Evolutionary conservation across 2,797 vertebrate species (phyloP).

Genomic region (Salarias fasciatus): DNA sequence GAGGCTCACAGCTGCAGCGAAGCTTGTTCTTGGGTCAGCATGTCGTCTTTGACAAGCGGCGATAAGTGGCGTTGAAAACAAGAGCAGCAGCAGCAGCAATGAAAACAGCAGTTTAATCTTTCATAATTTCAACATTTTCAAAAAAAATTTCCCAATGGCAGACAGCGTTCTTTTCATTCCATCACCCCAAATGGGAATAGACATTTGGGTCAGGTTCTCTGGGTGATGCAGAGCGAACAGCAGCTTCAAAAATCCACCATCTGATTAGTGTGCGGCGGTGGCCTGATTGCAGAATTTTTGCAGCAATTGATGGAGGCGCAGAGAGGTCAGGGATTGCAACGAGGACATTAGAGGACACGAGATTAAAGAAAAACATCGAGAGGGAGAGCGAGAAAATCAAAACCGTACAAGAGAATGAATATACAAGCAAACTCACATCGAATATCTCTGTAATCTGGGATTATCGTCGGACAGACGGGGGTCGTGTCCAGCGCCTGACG

Average conservation of each 20-base stretch:
- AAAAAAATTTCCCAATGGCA: conserved; percentile 26
- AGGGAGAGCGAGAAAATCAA: conserved; percentile 44
- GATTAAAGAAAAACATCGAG: conserved; percentile 58
- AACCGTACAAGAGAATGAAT: conserved; percentile 4
- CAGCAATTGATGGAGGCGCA: conserved; percentile 47
- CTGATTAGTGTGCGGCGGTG: conserved; percentile 58
- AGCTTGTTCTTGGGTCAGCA: conserved; percentile 8
- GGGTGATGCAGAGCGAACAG: conserved; percentile 40
- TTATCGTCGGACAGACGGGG: conserved; percentile 61
- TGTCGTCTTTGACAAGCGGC: conserved; percentile 13
- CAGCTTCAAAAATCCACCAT: conserved; percentile 55
- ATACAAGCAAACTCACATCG: conserved; percentile 6
- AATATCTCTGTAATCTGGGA: conserved; percentile 73
- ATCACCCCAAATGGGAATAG: conserved; percentile 43
- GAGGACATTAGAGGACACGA: conserved; percentile 46
- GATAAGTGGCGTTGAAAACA: conserved; percentile 24
- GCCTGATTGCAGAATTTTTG: conserved; percentile 54
- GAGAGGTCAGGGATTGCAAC: conserved; percentile 55
- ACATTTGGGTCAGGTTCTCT: conserved; percentile 56
- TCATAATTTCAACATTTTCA: conserved; percentile 39
- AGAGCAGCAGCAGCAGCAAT: conserved; percentile 14
- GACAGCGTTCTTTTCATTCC: conserved; percentile 25
- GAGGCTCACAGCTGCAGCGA: conserved; percentile 6
- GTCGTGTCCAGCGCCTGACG: conserved; percentile 42
- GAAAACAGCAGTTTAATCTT: conserved; percentile 20